phyloP scores from a whole-genome alignment of 2,797 vertebrate genomes.

The Sorex maritimensis region DNA sequence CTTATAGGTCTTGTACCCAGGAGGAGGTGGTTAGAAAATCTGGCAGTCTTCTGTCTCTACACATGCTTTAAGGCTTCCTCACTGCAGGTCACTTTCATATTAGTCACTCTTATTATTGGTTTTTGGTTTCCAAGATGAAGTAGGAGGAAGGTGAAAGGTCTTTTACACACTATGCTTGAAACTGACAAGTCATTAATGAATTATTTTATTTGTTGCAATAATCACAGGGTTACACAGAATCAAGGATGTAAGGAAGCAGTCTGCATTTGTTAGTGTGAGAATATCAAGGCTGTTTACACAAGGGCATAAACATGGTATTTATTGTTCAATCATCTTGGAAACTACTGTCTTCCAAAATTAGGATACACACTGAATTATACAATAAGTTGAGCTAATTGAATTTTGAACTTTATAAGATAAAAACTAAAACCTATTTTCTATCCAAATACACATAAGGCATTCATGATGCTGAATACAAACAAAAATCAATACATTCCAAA shows the following conservation, averaged over 20 bases:
- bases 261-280: neutral
- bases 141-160: neutral
- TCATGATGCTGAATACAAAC: neutral
- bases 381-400: neutral
- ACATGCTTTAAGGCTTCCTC: neutral
- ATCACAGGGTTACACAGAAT: neutral
- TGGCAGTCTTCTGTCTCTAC: neutral
- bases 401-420: neutral
- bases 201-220: neutral
- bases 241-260: neutral
- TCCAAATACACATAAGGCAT: slow-evolving; percentile 23
- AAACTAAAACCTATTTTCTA: neutral
- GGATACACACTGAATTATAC: neutral
- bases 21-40: neutral
- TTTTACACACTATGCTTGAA: neutral
- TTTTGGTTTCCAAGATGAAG: neutral
- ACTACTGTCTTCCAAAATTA: slow-evolving; percentile 9
- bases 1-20: neutral
- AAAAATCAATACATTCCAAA: neutral
- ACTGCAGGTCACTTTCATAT: neutral
- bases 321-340: neutral
- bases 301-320: neutral
- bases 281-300: neutral
- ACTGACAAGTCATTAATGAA: slow-evolving; percentile 4
- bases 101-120: neutral